Base-by-base conservation (phyloP, 2,113 vertebrate species). In the Rhodinocichla rosea region DNA sequence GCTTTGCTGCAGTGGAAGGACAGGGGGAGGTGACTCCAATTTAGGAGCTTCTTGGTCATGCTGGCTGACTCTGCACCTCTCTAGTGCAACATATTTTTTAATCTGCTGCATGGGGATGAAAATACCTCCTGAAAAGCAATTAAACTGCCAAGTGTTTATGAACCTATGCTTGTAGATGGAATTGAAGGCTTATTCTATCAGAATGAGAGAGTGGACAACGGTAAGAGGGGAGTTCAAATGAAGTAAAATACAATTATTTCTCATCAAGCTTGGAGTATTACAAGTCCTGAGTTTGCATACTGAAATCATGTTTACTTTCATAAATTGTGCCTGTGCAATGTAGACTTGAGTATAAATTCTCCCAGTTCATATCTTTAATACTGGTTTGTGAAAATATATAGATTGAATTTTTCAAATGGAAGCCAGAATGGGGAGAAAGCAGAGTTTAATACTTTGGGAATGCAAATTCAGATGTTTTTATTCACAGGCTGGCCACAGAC, bases 91-190 rank as follows among this genome's bases (percentile, higher is more conserved):
- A 4, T 5, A 4, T 18, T 45, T 84, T 93, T 53, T 68, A 44
- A 92, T 92, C 79, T 82, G 47, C 65, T 85, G 62, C 15, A 37
- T 47, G 57, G 11, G 30, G 57, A 65, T 62, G 69, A 92, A 94
- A 89, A 84, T 47, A 35, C 7, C n/a, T 64, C 60, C 52, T 75
- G 77, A 81, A 96, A 94, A 89, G 49, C 73, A 90, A 93, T 87
- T 92, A 79, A 59, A 65, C 22, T 59, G 57, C 77, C 63, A 57
- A 39, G 15, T n/a, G 59, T 67, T 93, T 88, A 88, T 68, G 88
- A 68, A 83, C 24, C 21, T 49, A 6, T 40, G 63, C 55, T 81
- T 86, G 64, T 7, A 49, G 60, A 47, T 35, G 47, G 52, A 85
- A 83, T 13, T 69, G 52, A 69, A 86, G 62, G 60, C 9, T 92